A percentile compares a stretch with the other conserved stretches of the same genome.
These are phyloP conservation scores for Pheosia gnoma DNA, from an alignment of 2,888 invertebrate species.

Conservation along the genomic window DNA sequence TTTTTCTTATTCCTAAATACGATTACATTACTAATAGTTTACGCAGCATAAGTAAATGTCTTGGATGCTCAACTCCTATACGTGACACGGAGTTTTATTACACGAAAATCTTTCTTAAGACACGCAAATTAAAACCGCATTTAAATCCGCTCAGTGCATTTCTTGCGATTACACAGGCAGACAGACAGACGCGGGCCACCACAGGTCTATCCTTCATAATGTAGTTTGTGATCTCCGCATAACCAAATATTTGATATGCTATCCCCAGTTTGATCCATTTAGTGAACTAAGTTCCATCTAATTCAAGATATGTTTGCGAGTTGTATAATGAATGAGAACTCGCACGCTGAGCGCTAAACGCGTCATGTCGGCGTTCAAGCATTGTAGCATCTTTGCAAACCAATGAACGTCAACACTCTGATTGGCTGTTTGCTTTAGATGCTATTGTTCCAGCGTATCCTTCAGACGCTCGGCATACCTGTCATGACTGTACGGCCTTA, in stretches of 20 bases:
- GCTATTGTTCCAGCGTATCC: constrained; percentile 11
- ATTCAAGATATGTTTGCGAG: constrained; percentile 24
- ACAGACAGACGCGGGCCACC: too few species aligned
- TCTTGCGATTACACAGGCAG: too few species aligned
- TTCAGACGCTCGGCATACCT: constrained; percentile 7
- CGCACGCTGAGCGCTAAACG: background rate
- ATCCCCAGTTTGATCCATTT: constrained; percentile 4
- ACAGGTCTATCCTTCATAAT: too few species aligned
- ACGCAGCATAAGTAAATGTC: too few species aligned
- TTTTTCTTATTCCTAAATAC: too few species aligned
- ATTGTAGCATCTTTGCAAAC: constrained; percentile 15
- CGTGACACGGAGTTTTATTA: too few species aligned
- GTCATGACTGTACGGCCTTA: background rate
- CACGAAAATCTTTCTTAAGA: too few species aligned
- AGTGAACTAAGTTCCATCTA: constrained; percentile 33
- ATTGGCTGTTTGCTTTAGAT: constrained; percentile 19
- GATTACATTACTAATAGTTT: too few species aligned
- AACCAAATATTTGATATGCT: background rate
- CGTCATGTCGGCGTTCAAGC: constrained; percentile 4
- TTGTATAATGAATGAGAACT: background rate
- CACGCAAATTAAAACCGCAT: too few species aligned
- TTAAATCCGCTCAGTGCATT: too few species aligned
- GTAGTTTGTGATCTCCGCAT: background rate
- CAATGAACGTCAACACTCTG: constrained; percentile 14
- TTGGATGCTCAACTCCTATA: too few species aligned